phyloP scores from a whole-genome alignment of 2,888 invertebrate species.

The Baccha elongata region DNA sequence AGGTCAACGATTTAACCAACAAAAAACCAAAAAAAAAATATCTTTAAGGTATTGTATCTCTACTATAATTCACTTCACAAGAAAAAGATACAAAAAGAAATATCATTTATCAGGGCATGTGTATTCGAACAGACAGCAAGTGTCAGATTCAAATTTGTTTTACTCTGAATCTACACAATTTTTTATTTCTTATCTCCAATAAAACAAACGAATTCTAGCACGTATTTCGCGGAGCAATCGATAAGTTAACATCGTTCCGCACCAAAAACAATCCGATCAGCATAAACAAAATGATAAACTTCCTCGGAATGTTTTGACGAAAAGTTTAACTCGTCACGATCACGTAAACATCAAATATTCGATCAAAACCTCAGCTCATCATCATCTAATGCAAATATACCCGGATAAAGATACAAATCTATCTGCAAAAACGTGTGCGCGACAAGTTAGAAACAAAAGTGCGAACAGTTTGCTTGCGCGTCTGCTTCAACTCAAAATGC shows the following conservation, averaged over 20 bases:
- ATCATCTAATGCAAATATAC: background rate
- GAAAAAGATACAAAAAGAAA: background rate
- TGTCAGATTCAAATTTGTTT: conserved; percentile 5
- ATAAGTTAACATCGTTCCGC: conserved; percentile 26
- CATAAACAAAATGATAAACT: conserved; percentile 40
- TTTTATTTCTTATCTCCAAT: background rate
- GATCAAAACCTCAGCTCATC: conserved; percentile 3
- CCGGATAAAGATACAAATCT: conserved; percentile 16
- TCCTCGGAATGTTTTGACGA: conserved; percentile 15
- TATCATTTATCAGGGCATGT: conserved; percentile 15
- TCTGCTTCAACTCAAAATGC: conserved; percentile 42
- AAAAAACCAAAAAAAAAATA: too few species aligned
- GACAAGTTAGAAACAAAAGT: conserved; percentile 45
- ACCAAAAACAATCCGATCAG: conserved; percentile 15
- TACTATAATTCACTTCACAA: too few species aligned
- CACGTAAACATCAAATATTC: conserved; percentile 25
- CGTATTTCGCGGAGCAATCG: conserved; percentile 42
- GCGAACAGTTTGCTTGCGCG: conserved; percentile 31
- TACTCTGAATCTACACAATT: background rate
- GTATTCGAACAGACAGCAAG: background rate
- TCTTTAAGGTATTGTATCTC: too few species aligned
- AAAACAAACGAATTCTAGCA: conserved; percentile 37
- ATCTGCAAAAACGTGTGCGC: conserved; percentile 26
- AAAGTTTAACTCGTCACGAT: conserved; percentile 40
- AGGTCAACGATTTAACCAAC: conserved; percentile 46